phyloP scores from a whole-genome alignment of 2,797 vertebrate genomes.

The Lycodopsis pacificus region DNA sequence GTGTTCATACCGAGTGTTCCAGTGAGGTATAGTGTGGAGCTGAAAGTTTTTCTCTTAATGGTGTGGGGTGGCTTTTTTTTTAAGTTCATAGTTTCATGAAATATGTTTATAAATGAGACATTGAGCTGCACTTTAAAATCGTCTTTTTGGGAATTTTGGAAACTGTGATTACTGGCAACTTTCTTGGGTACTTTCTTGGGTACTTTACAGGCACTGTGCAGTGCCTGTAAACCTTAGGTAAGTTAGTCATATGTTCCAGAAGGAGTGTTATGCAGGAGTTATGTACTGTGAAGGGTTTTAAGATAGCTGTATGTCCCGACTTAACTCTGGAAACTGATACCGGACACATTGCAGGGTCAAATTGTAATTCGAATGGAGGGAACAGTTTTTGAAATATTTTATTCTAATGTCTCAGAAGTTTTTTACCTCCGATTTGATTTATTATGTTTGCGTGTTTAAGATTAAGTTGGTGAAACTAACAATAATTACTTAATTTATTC shows the following conservation, averaged over 20 bases:
- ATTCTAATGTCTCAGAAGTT: background rate
- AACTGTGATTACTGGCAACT: background rate
- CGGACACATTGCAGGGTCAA: background rate
- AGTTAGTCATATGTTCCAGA: background rate
- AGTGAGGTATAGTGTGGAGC: background rate
- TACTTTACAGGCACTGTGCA: too few relatives aligned
- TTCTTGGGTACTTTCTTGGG: too few relatives aligned
- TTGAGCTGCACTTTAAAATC: background rate
- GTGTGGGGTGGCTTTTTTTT: background rate
- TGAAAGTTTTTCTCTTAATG: background rate
- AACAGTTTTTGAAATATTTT: background rate
- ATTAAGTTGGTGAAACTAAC: background rate
- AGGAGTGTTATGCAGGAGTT: background rate
- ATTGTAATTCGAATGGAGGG: background rate
- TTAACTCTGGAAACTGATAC: background rate
- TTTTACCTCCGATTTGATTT: background rate
- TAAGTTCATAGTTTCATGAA: background rate
- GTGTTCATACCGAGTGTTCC: background rate
- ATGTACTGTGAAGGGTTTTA: background rate
- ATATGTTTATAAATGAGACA: slow-evolving; percentile 16
- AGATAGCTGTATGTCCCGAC: background rate
- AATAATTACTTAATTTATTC: background rate
- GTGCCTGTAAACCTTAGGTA: background rate
- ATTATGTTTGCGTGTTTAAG: background rate
- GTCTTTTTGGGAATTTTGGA: background rate